Base-by-base conservation (phyloP, 2,797 vertebrate species). In the Sebastes trivittatus region DNA sequence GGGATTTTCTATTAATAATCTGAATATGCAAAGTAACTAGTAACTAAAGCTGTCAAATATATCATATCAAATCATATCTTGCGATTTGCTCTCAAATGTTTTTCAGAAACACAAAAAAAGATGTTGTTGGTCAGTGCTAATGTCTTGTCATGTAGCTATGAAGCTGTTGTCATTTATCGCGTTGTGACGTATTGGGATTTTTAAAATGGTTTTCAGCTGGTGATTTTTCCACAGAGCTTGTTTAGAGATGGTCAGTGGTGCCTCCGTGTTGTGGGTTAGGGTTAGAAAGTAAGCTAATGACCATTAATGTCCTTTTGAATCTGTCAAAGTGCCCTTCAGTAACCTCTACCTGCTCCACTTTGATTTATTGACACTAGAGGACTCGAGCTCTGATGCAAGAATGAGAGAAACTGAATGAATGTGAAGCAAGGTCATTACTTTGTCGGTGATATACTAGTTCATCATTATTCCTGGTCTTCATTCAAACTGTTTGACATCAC, bases 361-460 rank as follows among this genome's bases (percentile, higher is more conserved):
- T 20, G 34, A 34, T 52, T 38, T 30, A 20, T 34, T 71, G 42
- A 61, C 7, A 69, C 25, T 22, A 13, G 11, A 46, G 20, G 25
- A 59, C n/a, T 49, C 29, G 5, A 1, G 2, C 29, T 25, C 14
- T 42, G 7, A 54, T 32, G 34, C 32, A 42, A n/a, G n/a, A 46
- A 10, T 23, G 13, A 32, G 16, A 46, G 16, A 46, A 46, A 46
- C 14, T 42, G 38, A 46, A 16, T 46, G 42, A 46, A 18, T 46
- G 42, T 46, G 42, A 46, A 46, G 1, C 42, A 0, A 46, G 16
- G 42, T 46, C 42, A 46, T 42, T 16, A 42, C 14, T 42, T 42
- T 16, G 42, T 46, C 6, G 1, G 0, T 16, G 14, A 18, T 46
- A 0, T 30, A 20, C 8, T 20, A 10, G 4, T 46, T 36, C 1